Conservation (phyloP, 1,140 invertebrate genomes). For the Tribolium castaneum region DNA sequence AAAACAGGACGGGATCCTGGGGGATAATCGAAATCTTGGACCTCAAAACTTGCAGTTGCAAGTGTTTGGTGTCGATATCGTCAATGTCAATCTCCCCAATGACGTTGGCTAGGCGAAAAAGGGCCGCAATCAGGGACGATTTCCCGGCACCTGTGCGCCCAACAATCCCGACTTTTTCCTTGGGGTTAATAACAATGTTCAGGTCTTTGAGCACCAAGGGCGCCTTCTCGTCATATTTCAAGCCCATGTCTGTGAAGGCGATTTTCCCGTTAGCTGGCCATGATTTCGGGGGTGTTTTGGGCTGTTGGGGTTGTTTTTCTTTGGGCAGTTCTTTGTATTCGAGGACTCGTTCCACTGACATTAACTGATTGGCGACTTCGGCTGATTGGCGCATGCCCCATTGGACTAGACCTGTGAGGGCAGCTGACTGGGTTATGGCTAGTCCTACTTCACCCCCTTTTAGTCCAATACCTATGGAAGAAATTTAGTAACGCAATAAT, state of each 20-base stretch:
- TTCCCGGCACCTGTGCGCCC: slow-evolving; percentile 88
- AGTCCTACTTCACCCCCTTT: slow-evolving; percentile 70
- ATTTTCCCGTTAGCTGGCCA: slow-evolving; percentile 66
- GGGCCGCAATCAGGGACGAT: slow-evolving; percentile 79
- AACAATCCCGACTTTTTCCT: slow-evolving; percentile 81
- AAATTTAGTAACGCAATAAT: neutral
- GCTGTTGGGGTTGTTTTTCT: slow-evolving; percentile 68
- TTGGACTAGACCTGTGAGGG: slow-evolving; percentile 71
- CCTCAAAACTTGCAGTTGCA: slow-evolving; percentile 78
- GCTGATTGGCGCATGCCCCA: slow-evolving; percentile 80
- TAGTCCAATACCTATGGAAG: slow-evolving; percentile 51
- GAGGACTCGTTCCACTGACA: slow-evolving; percentile 81
- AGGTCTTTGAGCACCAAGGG: slow-evolving; percentile 71
- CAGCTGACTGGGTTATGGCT: slow-evolving; percentile 70
- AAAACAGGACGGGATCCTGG: slow-evolving; percentile 87
- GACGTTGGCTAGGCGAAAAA: slow-evolving; percentile 76
- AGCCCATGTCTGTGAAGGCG: slow-evolving; percentile 66
- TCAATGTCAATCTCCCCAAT: slow-evolving; percentile 81
- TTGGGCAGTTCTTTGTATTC: slow-evolving; percentile 77
- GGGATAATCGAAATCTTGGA: slow-evolving; percentile 85
- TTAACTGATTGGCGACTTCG: slow-evolving; percentile 84
- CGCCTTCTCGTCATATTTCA: slow-evolving; percentile 68
- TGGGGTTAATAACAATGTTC: slow-evolving; percentile 71
- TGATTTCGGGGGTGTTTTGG: slow-evolving; percentile 58
- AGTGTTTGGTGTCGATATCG: slow-evolving; percentile 70